Base-by-base conservation (phyloP, 2,113 vertebrate species). In the Apaloderma vittatum region DNA sequence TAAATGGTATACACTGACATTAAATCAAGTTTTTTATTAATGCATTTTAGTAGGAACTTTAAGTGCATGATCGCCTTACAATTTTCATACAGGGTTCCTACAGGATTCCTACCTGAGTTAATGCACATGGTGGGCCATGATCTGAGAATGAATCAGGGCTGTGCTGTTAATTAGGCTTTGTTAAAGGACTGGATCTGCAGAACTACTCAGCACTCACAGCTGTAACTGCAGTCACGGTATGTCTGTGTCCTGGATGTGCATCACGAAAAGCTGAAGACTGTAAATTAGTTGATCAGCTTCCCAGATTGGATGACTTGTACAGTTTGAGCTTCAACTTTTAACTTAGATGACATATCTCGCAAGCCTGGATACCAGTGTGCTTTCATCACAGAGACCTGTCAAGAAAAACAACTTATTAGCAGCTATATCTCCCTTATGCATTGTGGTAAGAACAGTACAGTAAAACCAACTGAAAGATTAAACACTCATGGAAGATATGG, bases 341-440 rank as follows among this genome's bases (percentile, higher is more conserved):
- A 80, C 22, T 66, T 32, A 13, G 37, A 32, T 81, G 45, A 48
- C 3, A 6, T 40, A 65, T 48, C 76, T 74, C 79, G 63, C 57
- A 71, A 93, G 48, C 32, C 52, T 75, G 18, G 37, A 45, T 81
- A 71, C 29, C 22, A 43, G 17, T 15, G 34, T 15, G 65, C 23
- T 94, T 89, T 94, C 57, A 63, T 78, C 73, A 91, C 76, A 45
- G 52, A 81, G 32, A 59, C 5, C 24, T 86, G 76, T 71, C 78
- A 92, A 63, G 68, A 88, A 95, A 86, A 94, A 43, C 30, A 65
- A 19, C 94, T 68, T 48, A 84, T 88, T 88, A 88, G 75, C 24
- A 72, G 40, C 27, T 75, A 19, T 61, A 74, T 77, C 79, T 80
- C 65, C 68, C 30, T 88, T 83, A 75, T 34, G 37, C 48, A 40